Conservation (phyloP, 1,140 invertebrate genomes). For the Zaprionus gabonicus region DNA sequence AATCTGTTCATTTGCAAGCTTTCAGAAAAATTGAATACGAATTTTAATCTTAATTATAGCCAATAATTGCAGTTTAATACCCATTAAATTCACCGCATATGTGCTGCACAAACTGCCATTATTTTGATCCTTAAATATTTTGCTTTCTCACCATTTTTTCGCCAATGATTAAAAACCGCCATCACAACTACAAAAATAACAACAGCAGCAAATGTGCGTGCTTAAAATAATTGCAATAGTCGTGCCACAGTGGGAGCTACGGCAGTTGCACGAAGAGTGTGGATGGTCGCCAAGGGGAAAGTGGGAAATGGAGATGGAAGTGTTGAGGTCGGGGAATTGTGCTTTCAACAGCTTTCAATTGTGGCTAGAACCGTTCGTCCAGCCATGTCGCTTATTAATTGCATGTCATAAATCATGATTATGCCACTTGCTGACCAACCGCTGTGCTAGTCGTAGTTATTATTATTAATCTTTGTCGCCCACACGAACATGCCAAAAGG, state of each 20-base stretch:
- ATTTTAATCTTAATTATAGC: neutral
- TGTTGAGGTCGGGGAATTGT: neutral
- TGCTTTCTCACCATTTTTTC: neutral
- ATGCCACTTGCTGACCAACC: constrained; percentile 79
- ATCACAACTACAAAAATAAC: constrained; percentile 8
- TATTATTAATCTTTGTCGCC: constrained; percentile 83
- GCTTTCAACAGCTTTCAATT: constrained; percentile 77
- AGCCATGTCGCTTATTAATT: constrained; percentile 77
- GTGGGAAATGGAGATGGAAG: neutral
- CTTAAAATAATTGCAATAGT: constrained; percentile 70
- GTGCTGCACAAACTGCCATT: neutral
- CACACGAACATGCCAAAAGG: constrained; percentile 46
- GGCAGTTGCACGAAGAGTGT: neutral
- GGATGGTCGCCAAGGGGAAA: neutral
- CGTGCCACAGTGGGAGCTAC: neutral
- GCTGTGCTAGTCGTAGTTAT: constrained; percentile 79
- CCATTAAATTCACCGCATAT: neutral
- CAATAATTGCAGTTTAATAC: neutral
- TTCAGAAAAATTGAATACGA: neutral
- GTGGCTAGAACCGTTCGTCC: constrained; percentile 49
- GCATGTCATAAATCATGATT: constrained; percentile 82
- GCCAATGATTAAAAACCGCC: neutral
- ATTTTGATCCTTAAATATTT: neutral
- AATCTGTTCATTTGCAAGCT: neutral
- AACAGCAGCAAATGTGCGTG: constrained; percentile 58